These are phyloP conservation scores for Charadrius vociferus DNA, from an alignment of 2,113 vertebrate species.

Conservation along the genomic window DNA sequence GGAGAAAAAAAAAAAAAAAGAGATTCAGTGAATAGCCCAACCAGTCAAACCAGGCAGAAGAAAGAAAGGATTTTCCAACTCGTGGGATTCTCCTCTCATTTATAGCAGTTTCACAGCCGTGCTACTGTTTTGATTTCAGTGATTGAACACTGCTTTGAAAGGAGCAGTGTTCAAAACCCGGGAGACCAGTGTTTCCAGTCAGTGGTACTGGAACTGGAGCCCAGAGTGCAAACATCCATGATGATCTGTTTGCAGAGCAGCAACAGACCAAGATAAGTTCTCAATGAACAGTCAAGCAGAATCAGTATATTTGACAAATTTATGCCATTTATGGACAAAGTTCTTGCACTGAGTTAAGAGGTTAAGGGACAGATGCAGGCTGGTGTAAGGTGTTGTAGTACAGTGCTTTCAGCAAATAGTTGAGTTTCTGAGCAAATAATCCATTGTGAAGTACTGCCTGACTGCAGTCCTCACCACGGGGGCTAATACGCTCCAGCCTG, in stretches of 20 bases:
- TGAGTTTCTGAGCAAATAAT: not conserved
- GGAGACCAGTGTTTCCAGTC: not conserved
- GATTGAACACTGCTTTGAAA: not conserved
- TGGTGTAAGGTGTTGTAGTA: not conserved
- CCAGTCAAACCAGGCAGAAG: not conserved
- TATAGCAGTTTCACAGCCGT: not conserved
- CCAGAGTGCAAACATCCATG: not conserved
- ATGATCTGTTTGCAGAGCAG: not conserved
- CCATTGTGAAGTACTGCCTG: not conserved
- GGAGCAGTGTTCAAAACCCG: not conserved
- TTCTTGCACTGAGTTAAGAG: not conserved
- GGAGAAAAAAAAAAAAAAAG: not conserved
- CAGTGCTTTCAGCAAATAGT: not conserved
- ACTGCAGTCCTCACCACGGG: not conserved
- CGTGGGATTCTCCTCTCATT: not conserved
- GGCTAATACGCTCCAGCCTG: not conserved
- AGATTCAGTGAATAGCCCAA: not conserved
- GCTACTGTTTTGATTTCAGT: not conserved
- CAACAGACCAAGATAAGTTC: not conserved
- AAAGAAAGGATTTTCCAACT: not conserved
- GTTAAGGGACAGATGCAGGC: not conserved
- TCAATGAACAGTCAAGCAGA: not conserved
- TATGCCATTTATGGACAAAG: not conserved
- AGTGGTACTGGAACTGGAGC: not conserved
- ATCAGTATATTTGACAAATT: not conserved